Percentiles rank a stretch among this genome's conserved stretches.
Evolutionary conservation across 2,888 invertebrate species (phyloP).

Genomic region (Stomorhina lunata): DNA sequence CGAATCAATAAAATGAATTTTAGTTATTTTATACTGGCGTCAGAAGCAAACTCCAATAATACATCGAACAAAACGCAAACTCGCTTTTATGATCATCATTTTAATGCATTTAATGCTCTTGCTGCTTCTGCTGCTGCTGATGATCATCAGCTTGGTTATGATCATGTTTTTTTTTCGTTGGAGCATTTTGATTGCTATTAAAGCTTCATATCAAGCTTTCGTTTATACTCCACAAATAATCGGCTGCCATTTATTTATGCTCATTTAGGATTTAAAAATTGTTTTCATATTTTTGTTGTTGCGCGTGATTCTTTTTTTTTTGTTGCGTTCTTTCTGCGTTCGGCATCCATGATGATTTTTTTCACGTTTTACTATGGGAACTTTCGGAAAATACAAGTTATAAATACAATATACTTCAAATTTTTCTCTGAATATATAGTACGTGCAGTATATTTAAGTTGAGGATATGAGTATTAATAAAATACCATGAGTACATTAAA

Average conservation of each 20-base stretch:
- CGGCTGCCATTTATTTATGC: constrained; percentile 60
- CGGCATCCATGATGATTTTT: constrained; percentile 52
- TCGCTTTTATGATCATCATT: neutral
- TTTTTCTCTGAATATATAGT: constrained; percentile 9
- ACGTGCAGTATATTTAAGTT: constrained; percentile 10
- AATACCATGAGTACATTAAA: neutral
- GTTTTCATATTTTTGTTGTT: constrained; percentile 35
- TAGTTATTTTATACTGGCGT: constrained; percentile 41
- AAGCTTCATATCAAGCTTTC: constrained; percentile 23
- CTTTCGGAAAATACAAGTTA: constrained; percentile 43
- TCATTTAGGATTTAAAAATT: constrained; percentile 52
- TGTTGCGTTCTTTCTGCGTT: neutral
- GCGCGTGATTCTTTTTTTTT: neutral
- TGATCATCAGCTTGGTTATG: neutral
- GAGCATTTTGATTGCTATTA: constrained; percentile 2
- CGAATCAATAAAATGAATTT: constrained; percentile 33
- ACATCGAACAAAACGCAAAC: neutral
- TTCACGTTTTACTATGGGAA: constrained; percentile 47
- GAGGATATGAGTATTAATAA: neutral
- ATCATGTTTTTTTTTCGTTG: neutral
- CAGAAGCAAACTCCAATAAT: constrained; percentile 5
- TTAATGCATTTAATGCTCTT: no score
- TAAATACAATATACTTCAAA: constrained; percentile 29
- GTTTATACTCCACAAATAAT: constrained; percentile 35
- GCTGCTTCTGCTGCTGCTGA: neutral